A percentile compares a stretch with the other conserved stretches of the same genome.
Evolutionary conservation across 2,113 vertebrate species (phyloP).

Genomic region (Anoplopoma fimbria): DNA sequence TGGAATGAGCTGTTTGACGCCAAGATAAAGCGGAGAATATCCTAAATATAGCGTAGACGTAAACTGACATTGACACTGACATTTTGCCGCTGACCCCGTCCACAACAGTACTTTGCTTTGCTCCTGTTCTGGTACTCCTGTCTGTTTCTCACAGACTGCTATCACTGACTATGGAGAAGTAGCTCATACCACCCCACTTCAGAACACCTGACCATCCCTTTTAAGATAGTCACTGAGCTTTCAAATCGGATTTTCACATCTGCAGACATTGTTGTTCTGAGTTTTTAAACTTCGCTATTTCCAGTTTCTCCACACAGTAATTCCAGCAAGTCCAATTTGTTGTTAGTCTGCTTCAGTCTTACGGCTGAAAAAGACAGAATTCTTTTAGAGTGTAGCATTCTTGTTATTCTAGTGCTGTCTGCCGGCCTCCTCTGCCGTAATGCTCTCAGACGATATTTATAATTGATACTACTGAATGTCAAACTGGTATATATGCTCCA

Average conservation of each 20-base stretch:
- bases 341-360: not conserved
- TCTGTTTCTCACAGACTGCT: no score
- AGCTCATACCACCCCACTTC: no score
- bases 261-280: not conserved
- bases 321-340: not conserved
- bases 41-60: no score
- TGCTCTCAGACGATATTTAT: constrained; percentile 19
- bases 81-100: no score
- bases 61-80: no score
- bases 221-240: not conserved
- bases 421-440: not conserved
- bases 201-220: no score
- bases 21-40: no score
- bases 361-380: not conserved
- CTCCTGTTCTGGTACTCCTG: no score
- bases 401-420: not conserved
- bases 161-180: no score
- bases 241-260: not conserved
- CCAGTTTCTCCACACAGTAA: not conserved
- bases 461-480: constrained; percentile 28
- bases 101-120: no score
- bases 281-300: not conserved
- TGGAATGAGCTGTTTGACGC: no score
- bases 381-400: not conserved
- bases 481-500: constrained; percentile 10